phyloP scores from a whole-genome alignment of 2,113 vertebrate genomes.

The Notarius lentiginosus region DNA sequence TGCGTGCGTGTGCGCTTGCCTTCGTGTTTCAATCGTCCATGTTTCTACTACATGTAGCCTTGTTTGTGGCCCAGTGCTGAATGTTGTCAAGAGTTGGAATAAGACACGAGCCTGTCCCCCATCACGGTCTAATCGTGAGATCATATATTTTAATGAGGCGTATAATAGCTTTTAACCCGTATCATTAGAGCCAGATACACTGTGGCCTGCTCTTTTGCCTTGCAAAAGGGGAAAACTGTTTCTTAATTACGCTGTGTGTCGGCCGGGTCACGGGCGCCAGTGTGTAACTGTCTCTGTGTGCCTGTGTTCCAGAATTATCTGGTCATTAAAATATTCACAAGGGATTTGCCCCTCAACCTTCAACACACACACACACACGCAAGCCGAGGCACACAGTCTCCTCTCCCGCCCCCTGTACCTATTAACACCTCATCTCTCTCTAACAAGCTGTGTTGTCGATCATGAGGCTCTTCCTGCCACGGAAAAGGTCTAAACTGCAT shows the following conservation, averaged over 20 bases:
- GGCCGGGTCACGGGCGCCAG: conserved; percentile 71
- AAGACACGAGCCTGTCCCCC: conserved; percentile 60
- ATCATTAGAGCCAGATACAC: conserved; percentile 77
- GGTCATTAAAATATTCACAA: conserved; percentile 77
- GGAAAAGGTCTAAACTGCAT: conserved; percentile 20
- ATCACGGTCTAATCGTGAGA: conserved; percentile 72
- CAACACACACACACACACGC: conserved; percentile 27
- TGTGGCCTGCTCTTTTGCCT: conserved; percentile 74
- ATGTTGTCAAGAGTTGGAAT: conserved; percentile 25
- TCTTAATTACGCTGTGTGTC: conserved; percentile 75
- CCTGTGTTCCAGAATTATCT: conserved; percentile 75
- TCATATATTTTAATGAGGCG: conserved; percentile 82
- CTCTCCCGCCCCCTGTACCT: conserved; percentile 59
- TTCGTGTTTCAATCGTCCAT: neutral
- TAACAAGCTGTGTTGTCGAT: conserved; percentile 81
- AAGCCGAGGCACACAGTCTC: conserved; percentile 7
- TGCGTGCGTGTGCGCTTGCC: neutral
- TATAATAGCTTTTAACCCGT: conserved; percentile 80
- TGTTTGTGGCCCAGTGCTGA: neutral
- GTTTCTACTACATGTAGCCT: conserved; percentile 1
- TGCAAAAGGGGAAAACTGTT: conserved; percentile 73
- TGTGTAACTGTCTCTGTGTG: conserved; percentile 71
- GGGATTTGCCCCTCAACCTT: conserved; percentile 27
- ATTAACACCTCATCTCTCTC: conserved; percentile 74
- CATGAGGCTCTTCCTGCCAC: conserved; percentile 56